Percentiles rank a stretch among this genome's conserved stretches.
Conservation (phyloP, 2,888 invertebrate species). For the Endomychus coccineus region DNA sequence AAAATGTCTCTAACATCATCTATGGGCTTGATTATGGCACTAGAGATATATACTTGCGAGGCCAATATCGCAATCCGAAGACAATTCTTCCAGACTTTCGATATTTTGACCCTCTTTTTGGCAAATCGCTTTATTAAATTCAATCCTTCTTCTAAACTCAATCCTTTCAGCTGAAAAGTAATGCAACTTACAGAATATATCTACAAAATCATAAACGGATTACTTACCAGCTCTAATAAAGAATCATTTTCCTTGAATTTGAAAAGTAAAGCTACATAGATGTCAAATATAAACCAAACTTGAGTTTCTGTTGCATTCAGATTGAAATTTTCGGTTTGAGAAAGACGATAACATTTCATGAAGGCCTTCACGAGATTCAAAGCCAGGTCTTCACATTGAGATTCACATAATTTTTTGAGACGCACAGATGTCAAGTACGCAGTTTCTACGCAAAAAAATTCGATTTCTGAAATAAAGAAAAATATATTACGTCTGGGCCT, state of each 20-base stretch:
- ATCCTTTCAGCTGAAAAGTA: conserved; percentile 47
- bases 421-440: conserved; percentile 52
- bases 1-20: conserved; percentile 36
- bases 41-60: conserved; percentile 50
- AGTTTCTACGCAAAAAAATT: conserved; percentile 52
- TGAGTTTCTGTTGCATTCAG: conserved; percentile 44
- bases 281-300: conserved; percentile 52
- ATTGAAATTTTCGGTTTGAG: conserved; percentile 34
- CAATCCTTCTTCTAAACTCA: conserved; percentile 49
- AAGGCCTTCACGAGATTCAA: conserved; percentile 51
- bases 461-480: conserved; percentile 39
- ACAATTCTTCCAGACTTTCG: conserved; percentile 51
- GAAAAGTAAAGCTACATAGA: conserved; percentile 52
- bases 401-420: conserved; percentile 53
- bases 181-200: conserved; percentile 12
- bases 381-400: conserved; percentile 55
- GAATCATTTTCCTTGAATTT: conserved; percentile 45
- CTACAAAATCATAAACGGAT: conserved; percentile 5
- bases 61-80: conserved; percentile 50
- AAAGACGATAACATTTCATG: conserved; percentile 38
- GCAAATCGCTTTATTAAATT: conserved; percentile 48
- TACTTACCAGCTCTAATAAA: conserved; percentile 14
- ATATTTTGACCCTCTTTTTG: conserved; percentile 44
- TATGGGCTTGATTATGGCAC: conserved; percentile 48
- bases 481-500: too few species aligned